Evolutionary conservation across 35 echinoderm and acorn worm genomes (phyloP), one percentile per base, ranked within the genome.

Genomic region (Ptychodera flava): DNA sequence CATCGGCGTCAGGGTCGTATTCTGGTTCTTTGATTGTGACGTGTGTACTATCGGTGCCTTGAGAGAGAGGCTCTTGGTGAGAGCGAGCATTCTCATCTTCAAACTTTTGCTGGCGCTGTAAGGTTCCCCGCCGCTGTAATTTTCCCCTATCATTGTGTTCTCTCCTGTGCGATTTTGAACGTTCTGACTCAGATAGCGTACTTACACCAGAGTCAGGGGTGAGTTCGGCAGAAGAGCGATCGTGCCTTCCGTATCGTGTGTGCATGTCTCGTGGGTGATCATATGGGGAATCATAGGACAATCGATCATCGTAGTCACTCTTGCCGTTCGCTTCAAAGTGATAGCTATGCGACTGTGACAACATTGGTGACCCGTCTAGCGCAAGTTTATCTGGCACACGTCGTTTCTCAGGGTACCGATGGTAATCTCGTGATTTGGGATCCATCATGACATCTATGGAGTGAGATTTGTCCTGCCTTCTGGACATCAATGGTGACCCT

Each of bases 191-290:
- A 34, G 96, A 99, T 16, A 93, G 91, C 0, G 96, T 99, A 79
- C 96, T 99, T 34, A 99, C 92, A 1, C 96, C 96, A 16, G 96
- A 99, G 78, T 99, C 96, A 12, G 96, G 96, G 27, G 96, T 99
- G 16, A 99, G 96, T 87, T 99, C 96, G 1, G 93, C 90, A 16
- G 88, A 91, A 0, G 90, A 92, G 31, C 91, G 79, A 38, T 97
- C 94, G 35, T 78, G 45, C 22, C 45, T 64, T 64, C 45, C 45
- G 45, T 64, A 64, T 6, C 45, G 45, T 64, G 45, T 12, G 22
- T 64, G 45, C 45, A 64, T 64, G 22, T 64, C 45, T 22, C 45
- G 6, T 6, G 6, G 45, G 6, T 64, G 45, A 64, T 64, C 45
- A 22, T 64, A 6, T 12, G 45, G 6, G 6, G 45, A 12, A 22